Evolutionary conservation across 2,888 invertebrate species (phyloP), one percentile per base, ranked within the genome.

Genomic region (Leptinotarsa peninsularis): DNA sequence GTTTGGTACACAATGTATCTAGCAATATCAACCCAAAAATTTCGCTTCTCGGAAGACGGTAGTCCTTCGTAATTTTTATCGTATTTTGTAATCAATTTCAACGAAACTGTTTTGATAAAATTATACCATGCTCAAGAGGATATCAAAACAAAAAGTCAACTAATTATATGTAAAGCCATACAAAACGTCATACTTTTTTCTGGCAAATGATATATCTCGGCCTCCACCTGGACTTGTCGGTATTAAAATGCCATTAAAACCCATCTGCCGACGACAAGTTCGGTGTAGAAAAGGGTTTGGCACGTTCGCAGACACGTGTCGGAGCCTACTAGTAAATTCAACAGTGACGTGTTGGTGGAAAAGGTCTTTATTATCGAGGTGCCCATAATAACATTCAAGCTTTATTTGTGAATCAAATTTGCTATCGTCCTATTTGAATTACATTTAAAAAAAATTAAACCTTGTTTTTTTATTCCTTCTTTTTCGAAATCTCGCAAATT

Each of bases 221-320:
- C 68, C 43, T 80, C 78, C 81, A 81, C 78, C 79, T 80, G 80
- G 78, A 77, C 75, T 79, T 58, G 76, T 75, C 79, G 71, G 77
- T 76, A 82, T 82, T 82, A 82, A 80, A 82, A 76, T 68, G 71
- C 77, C 73, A 81, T 82, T 80, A 81, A 73, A 80, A 75, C 79
- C 76, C 82, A 81, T 82, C 81, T 81, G 82, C 78, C 75, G 70
- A 56, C 66, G 80, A 74, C 77, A 71, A 56, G 70, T 74, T 50
- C 66, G 27, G 66, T 10, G 66, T 74, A 69, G 75, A 72, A 78
- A 81, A 82, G 81, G 82, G 82, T 79, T 82, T 77, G 77, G 79
- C 82, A 79, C 81, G 80, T 77, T 75, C 81, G 49, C 60, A 23
- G 58, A 66, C 81, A 81, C 82, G 81, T 78, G 81, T 78, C 71